phyloP scores from a whole-genome alignment of 2,797 vertebrate species.

The Pantherophis alleghaniensis region DNA sequence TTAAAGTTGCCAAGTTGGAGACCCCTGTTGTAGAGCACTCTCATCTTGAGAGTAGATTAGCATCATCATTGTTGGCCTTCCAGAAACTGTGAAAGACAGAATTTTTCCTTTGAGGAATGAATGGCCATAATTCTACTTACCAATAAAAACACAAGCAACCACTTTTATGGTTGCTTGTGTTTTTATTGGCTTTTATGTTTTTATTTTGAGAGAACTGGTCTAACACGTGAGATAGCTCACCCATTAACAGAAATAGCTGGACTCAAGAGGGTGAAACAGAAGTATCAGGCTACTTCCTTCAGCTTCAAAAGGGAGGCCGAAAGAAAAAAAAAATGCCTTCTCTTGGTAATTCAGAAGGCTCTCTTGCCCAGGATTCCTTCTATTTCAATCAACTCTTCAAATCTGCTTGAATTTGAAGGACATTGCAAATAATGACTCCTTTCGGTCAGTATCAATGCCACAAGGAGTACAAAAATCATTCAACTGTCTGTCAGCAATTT shows the following conservation, averaged over 20 bases:
- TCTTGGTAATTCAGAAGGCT: neutral
- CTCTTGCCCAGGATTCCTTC: neutral
- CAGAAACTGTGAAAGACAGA: neutral
- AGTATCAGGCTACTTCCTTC: neutral
- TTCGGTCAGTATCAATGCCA: slow-evolving; percentile 4
- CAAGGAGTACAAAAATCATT: slow-evolving; percentile 8
- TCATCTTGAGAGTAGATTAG: neutral
- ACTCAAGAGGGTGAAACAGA: neutral
- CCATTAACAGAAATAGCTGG: neutral
- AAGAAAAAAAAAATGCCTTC: neutral
- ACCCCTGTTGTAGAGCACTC: neutral
- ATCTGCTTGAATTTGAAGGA: neutral
- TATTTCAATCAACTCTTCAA: neutral
- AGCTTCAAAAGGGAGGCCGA: neutral
- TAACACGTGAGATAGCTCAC: neutral
- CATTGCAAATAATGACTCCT: slow-evolving; percentile 12
- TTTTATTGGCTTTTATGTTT: neutral
- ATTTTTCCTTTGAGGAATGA: neutral
- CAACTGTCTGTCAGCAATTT: slow-evolving; percentile 14
- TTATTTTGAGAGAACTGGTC: neutral
- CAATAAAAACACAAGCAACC: too few relatives aligned
- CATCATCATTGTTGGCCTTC: neutral
- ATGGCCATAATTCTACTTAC: neutral
- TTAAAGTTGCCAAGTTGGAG: too few relatives aligned
- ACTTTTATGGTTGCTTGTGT: neutral